These are phyloP conservation scores for Ptyas mucosa DNA, from an alignment of 2,113 vertebrate genomes.

Conservation along the genomic window DNA sequence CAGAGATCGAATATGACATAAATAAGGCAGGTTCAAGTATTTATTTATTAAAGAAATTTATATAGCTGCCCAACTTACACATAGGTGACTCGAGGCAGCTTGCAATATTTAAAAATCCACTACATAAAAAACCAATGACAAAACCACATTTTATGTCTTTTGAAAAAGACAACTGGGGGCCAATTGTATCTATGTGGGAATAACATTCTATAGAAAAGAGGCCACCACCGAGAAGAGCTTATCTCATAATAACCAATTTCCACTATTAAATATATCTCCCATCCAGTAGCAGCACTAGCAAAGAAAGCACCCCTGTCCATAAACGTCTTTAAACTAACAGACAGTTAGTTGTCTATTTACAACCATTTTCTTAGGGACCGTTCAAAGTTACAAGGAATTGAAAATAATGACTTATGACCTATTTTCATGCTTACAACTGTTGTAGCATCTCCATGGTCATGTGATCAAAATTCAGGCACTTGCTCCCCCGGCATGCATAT, in stretches of 20 bases:
- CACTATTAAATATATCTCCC: neutral
- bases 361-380: too few species aligned
- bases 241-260: neutral
- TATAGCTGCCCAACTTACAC: neutral
- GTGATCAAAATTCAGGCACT: neutral
- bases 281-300: neutral
- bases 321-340: neutral
- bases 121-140: neutral
- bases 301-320: neutral
- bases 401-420: neutral
- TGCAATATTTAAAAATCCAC: too few species aligned
- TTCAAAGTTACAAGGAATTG: neutral
- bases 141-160: neutral
- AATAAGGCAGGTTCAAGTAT: neutral
- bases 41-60: neutral
- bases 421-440: neutral
- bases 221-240: neutral
- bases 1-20: neutral
- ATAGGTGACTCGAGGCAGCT: neutral
- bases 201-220: too few species aligned
- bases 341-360: too few species aligned
- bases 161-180: too few species aligned
- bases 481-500: neutral
- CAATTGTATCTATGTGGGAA: too few species aligned
- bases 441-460: neutral